Evolutionary conservation across 1,140 invertebrate genomes (phyloP), one percentile per base, ranked within the genome.

Genomic region (Eumeta japonica): DNA sequence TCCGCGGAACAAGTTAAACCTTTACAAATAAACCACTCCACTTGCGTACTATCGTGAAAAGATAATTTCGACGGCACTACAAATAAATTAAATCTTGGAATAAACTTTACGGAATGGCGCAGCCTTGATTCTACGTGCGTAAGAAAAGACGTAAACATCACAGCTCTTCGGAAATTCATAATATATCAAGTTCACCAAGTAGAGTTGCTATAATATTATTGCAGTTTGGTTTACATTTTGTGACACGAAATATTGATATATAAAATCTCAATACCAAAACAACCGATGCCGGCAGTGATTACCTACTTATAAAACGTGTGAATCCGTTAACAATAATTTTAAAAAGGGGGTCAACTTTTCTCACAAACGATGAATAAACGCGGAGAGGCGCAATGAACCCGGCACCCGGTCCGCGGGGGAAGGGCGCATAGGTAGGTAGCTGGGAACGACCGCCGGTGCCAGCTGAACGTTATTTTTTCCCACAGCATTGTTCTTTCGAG

Each of bases 381-480:
- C 64, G 50, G 55, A 68, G 65, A 65, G 68, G 68, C 68, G 58
- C 68, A 65, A 65, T 74, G 68, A 74, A 74, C 68, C 64, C 68
- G 58, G 66, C 55, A 64, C 59, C 58, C 55, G 62, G 59, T 52
- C 37, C 58, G 63, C 59, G 66, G 59, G 68, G 66, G 55, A 66
- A 65, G 64, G 48, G 62, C 46, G 52, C 55, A 52, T 52, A 48
- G 55, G 64, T 67, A 71, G 68, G 66, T 74, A 68, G 66, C 66
- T 74, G 70, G 70, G 70, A 74, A 74, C 70, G 63, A 67, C 56
- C 58, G 64, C 57, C 63, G 66, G 63, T 67, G 66, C 66, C 70
- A 74, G 70, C 66, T 74, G 70, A 70, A 74, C 70, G 70, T 74
- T 74, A 74, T 74, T 74, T 74, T 74, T 74, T 74, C 66, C 70